These are phyloP conservation scores for Gallinago paraguaiae DNA, from an alignment of 2,113 vertebrate genomes.

Conservation along the genomic window DNA sequence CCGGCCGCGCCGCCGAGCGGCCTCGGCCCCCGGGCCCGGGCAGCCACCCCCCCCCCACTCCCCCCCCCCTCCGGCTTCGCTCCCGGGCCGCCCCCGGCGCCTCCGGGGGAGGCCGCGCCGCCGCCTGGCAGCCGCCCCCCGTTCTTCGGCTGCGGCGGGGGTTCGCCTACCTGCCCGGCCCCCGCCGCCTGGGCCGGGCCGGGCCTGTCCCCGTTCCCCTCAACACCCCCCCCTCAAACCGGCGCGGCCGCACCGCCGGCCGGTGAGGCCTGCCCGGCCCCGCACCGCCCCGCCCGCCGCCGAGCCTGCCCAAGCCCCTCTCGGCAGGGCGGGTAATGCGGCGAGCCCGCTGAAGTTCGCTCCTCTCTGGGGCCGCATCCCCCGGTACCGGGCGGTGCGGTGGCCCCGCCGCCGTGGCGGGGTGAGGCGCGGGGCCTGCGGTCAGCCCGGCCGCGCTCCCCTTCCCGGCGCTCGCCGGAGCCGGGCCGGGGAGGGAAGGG, in stretches of 20 bases:
- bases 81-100: not conserved
- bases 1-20: slow-evolving; percentile 66
- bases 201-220: not conserved
- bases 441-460: not conserved
- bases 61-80: too few species aligned
- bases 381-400: not conserved
- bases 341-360: not conserved
- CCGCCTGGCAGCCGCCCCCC: not conserved
- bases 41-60: not conserved
- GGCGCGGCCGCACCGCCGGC: not conserved
- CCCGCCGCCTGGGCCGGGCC: not conserved
- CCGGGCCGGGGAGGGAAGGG: not conserved
- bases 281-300: not conserved
- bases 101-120: not conserved
- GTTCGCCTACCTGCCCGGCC: not conserved
- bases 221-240: not conserved
- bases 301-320: not conserved
- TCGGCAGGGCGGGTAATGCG: not conserved
- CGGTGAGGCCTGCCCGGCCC: not conserved
- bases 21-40: not conserved
- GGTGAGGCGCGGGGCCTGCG: not conserved
- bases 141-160: not conserved
- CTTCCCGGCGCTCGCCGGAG: not conserved
- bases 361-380: not conserved
- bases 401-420: not conserved